Percentiles rank a stretch among this genome's conserved stretches.
Evolutionary conservation across 2,797 vertebrate species (phyloP).

Genomic region (Natrix natrix): DNA sequence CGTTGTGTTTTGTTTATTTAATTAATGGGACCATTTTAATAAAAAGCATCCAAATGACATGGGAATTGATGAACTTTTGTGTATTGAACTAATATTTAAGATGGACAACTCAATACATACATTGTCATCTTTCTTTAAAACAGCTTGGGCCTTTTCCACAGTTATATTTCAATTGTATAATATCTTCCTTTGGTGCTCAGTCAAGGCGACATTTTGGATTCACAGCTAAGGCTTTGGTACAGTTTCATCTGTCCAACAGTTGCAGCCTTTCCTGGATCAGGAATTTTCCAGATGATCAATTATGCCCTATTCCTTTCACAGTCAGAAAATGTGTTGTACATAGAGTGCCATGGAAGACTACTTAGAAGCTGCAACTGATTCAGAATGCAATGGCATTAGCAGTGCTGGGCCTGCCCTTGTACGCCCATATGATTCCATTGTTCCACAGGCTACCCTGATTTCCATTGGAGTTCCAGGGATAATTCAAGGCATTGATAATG

Average conservation of each 20-base stretch:
- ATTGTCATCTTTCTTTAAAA: not conserved
- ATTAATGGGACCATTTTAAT: not conserved
- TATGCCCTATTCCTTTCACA: not conserved
- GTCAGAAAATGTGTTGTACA: not conserved
- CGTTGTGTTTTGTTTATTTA: not conserved
- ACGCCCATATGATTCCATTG: not conserved
- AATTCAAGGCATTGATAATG: not conserved
- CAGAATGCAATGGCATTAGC: not conserved
- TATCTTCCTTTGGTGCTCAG: not conserved
- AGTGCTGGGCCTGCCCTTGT: not conserved
- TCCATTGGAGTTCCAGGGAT: not conserved
- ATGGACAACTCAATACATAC: not conserved
- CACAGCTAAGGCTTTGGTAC: not conserved
- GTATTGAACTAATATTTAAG: not conserved
- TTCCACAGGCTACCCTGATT: not conserved
- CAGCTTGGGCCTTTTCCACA: not conserved
- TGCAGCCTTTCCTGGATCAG: not conserved
- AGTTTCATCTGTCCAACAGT: not conserved
- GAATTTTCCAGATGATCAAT: not conserved
- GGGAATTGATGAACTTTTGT: not conserved
- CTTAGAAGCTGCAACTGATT: not conserved
- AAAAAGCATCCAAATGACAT: not conserved
- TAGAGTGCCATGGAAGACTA: not conserved
- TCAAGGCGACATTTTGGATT: not conserved
- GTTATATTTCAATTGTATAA: not conserved